These are phyloP conservation scores for Tridacna crocea DNA, from an alignment of 2,888 invertebrate genomes.

Conservation along the genomic window DNA sequence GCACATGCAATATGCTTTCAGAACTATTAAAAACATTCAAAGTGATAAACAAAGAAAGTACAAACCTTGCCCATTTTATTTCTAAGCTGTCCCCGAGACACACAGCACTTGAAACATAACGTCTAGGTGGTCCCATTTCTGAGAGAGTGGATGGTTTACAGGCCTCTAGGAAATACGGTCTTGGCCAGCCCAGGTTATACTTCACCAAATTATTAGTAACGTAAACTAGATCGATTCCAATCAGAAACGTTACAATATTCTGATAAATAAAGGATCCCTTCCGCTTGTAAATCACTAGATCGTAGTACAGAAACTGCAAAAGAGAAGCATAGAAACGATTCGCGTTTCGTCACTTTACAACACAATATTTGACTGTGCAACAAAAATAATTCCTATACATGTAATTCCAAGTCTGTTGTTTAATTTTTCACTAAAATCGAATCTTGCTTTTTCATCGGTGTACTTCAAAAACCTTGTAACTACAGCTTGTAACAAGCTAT, in stretches of 20 bases:
- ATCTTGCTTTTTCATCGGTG: no score
- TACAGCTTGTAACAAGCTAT: no score
- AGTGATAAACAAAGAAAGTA: no score
- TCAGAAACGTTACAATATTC: not conserved
- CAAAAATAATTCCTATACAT: not conserved
- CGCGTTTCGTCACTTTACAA: not conserved
- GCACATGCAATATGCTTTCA: no score
- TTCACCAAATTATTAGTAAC: conserved; percentile 24
- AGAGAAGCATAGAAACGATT: not conserved
- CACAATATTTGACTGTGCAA: not conserved
- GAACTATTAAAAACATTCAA: no score
- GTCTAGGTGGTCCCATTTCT: not conserved
- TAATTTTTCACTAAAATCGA: no score
- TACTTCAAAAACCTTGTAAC: no score
- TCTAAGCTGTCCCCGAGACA: conserved; percentile 18
- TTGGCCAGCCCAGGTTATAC: conserved; percentile 20
- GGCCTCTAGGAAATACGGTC: conserved; percentile 23
- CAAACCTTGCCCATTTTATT: conserved; percentile 26
- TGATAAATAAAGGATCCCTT: not conserved
- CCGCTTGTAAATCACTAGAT: conserved; percentile 6
- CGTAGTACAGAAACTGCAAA: conserved; percentile 16
- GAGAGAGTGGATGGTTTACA: conserved; percentile 4
- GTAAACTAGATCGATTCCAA: conserved; percentile 19
- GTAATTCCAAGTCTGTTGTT: not conserved
- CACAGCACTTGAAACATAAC: not conserved